Evolutionary conservation across 2,113 vertebrate genomes (phyloP), one percentile per base, ranked within the genome.

Genomic region (Gopherus evgoodei): DNA sequence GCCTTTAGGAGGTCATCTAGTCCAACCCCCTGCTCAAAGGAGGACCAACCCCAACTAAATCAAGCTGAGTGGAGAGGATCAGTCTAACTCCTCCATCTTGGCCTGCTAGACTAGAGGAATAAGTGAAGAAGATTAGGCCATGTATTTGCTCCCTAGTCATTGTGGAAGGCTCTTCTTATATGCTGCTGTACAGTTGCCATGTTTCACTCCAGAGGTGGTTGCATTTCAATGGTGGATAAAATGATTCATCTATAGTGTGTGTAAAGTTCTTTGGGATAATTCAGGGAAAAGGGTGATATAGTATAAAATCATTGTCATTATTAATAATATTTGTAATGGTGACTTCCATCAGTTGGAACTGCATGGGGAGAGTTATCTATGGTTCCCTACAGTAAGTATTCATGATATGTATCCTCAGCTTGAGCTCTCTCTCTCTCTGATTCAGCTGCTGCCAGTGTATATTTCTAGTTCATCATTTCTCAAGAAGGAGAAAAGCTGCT

Each of bases 391-490:
- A 93, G 19, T 38, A 88, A 81, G n/a, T 1, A 84, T 25, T n/a
- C 62, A 91, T 44, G 75, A 92, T 75, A 2, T 54, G n/a, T 53
- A 19, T 84, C 94, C 83, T 57, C 1, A 2, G 24, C 1, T 88
- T 90, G 31, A 81, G 6, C 12, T 94, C 56, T 89, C n/a, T 44
- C 44, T 86, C 44, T 86, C 31, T 86, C 79, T 93, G 0, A 78
- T 96, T 94, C 88, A 24, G n/a, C 81, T 31, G n/a, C 35, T 86
- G 12, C 4, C 81, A 89, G 38, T 92, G 25, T 19, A 19, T 75
- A 54, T 93, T 93, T 89, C 52, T 89, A 54, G 5, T 59, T 91
- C 29, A 83, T 65, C 90, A 90, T 79, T 75, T 81, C 44, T 88
- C 86, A 53, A 92, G 84, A 93, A 85, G 29, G 25, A 29, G 90